Conservation (phyloP, 2,113 vertebrate species). For the Progne subis region DNA sequence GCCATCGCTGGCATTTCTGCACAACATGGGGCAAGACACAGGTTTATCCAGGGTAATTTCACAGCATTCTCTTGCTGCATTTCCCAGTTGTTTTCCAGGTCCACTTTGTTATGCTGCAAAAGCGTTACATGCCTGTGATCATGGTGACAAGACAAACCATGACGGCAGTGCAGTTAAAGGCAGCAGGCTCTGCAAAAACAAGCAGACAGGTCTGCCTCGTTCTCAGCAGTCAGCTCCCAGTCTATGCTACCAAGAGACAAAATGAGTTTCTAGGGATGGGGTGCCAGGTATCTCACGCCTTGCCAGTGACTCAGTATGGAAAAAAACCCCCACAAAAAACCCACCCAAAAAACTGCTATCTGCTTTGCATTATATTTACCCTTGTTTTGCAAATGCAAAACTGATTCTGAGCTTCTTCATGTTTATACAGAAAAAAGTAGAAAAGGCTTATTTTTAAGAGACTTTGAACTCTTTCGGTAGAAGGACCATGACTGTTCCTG, state of each 20-base stretch:
- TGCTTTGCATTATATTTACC: not conserved
- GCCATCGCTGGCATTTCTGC: not conserved
- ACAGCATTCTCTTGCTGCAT: not conserved
- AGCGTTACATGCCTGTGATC: conserved; percentile 15
- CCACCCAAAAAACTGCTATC: not conserved
- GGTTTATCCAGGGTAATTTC: not conserved
- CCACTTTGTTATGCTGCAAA: not conserved
- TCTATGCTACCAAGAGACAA: not conserved
- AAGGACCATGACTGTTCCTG: not conserved
- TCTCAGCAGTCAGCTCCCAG: not conserved
- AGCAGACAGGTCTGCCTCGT: not conserved
- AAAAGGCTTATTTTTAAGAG: not conserved
- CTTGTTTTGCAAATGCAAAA: not conserved
- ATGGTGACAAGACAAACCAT: not conserved
- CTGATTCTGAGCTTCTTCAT: not conserved
- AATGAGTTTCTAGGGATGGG: not conserved
- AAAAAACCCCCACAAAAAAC: too few species aligned
- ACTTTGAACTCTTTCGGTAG: accelerated
- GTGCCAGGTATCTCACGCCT: not conserved
- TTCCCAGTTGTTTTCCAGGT: conserved; percentile 36
- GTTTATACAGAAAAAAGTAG: not conserved
- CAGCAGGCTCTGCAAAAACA: conserved; percentile 1
- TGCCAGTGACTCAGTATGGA: not conserved
- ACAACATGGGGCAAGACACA: not conserved
- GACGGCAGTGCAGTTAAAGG: not conserved